Conservation (phyloP, 2,113 vertebrate genomes). For the Benitochromis conjunctus region DNA sequence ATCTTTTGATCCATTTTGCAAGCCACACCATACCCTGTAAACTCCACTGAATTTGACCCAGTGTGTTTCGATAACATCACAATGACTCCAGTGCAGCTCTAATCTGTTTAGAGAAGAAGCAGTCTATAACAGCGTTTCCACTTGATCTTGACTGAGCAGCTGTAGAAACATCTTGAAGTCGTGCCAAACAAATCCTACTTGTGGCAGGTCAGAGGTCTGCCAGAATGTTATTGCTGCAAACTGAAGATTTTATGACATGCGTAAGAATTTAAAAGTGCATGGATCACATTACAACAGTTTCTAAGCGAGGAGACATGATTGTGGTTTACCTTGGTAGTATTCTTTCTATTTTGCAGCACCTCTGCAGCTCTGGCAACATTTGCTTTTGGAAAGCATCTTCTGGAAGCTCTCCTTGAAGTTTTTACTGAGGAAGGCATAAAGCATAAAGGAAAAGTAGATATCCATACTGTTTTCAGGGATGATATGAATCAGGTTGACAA, state of each 20-base stretch:
- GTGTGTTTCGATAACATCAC: not conserved
- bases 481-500: conserved; percentile 81
- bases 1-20: not conserved
- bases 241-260: not conserved
- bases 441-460: conserved; percentile 77
- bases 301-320: conserved; percentile 47
- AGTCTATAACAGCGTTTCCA: not conserved
- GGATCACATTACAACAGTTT: conserved; percentile 42
- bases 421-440: conserved; percentile 88
- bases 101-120: not conserved
- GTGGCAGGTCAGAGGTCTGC: not conserved
- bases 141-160: not conserved
- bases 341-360: not conserved
- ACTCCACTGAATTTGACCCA: not conserved
- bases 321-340: conserved; percentile 49
- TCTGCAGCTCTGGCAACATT: conserved; percentile 17
- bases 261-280: not conserved
- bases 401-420: conserved; percentile 90
- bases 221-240: not conserved
- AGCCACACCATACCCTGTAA: not conserved
- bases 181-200: not conserved
- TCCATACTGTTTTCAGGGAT: conserved; percentile 74
- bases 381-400: conserved; percentile 73
- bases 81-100: not conserved
- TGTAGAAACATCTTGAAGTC: not conserved